Evolutionary conservation across 2,888 invertebrate species (phyloP).

Genomic region (Bembecia ichneumoniformis): DNA sequence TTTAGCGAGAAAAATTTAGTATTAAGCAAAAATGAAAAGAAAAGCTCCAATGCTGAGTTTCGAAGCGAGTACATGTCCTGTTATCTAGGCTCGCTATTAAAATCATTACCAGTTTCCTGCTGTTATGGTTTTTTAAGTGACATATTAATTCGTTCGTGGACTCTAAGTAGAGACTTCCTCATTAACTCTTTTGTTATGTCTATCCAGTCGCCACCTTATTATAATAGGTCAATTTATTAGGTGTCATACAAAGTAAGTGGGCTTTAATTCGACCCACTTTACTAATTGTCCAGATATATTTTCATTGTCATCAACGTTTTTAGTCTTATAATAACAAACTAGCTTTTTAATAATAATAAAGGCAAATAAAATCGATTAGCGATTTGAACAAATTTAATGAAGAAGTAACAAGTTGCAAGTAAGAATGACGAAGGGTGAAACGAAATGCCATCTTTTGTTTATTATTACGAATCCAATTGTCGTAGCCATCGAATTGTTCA

Average conservation of each 20-base stretch:
- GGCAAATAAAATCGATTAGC: neutral
- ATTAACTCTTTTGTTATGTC: slow-evolving; percentile 62
- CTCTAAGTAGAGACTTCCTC: slow-evolving; percentile 66
- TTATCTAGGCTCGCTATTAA: slow-evolving; percentile 57
- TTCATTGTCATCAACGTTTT: too few relatives aligned
- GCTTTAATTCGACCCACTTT: neutral
- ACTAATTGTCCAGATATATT: neutral
- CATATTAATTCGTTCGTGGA: slow-evolving; percentile 53
- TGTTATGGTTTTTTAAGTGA: slow-evolving; percentile 53
- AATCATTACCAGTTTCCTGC: slow-evolving; percentile 59
- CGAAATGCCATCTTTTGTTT: slow-evolving; percentile 29
- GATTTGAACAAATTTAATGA: neutral
- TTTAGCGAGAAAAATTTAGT: slow-evolving; percentile 1
- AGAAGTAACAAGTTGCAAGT: neutral
- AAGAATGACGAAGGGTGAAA: neutral
- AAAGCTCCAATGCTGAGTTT: neutral
- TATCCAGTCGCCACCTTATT: slow-evolving; percentile 34
- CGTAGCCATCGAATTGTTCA: slow-evolving; percentile 48
- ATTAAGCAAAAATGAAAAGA: neutral
- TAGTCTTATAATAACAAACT: too few relatives aligned
- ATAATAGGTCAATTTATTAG: slow-evolving; percentile 39
- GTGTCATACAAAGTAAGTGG: neutral
- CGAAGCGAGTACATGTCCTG: too few relatives aligned
- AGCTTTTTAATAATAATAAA: too few relatives aligned
- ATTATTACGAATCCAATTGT: slow-evolving; percentile 35